Base-by-base conservation (phyloP, 2,888 invertebrate species). In the Periphyllus acericola region DNA sequence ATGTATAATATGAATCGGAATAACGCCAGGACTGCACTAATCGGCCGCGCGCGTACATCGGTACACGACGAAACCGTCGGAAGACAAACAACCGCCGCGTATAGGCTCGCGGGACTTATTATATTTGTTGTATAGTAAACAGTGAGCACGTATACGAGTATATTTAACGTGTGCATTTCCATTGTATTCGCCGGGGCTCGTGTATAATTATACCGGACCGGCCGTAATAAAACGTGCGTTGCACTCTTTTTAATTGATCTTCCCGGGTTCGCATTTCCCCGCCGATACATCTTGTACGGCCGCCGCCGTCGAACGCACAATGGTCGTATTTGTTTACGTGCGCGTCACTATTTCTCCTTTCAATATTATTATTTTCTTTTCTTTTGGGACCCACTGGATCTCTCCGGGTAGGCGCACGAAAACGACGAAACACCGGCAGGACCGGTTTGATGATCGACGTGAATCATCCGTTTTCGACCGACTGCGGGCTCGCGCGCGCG, bases 371-470 rank as follows among this genome's bases (percentile, higher is more conserved):
- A 0, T n/a, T 21, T 52, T 81, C 29, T 17, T 19, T 81, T 40
- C 52, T 68, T 86, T 74, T 86, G 80, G 60, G 80, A 66, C 80
- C 87, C 87, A 87, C 80, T 87, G 87, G 11, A 40, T 55, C 34
- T 9, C 21, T n/a, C 40, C 86, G 29, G 52, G 60, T 72, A 74
- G 60, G 72, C 72, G 72, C 72, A 81, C 72, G 74, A 80, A 66
- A 87, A 87, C 87, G 74, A 87, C 87, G 74, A 60, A 78, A 72
- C 79, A 60, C 79, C 29, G 72, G 80, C 87, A 80, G 80, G 87
- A 87, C 87, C 87, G 87, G 87, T 87, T 87, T 87, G 87, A 86
- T 87, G 87, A 86, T 80, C 60, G 86, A 86, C 79, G 86, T 79
- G 79, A 78, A 79, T 86, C 86, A 72, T 79, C 78, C 71, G 79